Conservation (phyloP, 2,113 vertebrate species). For the Erinaceus europaeus region DNA sequence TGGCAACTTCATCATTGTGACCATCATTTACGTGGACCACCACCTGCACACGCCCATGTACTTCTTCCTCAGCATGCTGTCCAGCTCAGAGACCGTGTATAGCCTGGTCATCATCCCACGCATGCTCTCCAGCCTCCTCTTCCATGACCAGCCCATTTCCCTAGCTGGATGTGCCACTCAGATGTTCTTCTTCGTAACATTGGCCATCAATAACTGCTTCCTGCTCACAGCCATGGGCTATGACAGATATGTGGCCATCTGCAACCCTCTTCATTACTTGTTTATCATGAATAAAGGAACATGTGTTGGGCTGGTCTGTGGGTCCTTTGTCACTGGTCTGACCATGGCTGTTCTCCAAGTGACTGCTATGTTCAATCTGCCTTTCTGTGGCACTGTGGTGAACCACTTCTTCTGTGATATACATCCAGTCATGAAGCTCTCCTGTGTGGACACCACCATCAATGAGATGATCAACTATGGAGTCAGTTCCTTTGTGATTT, state of each 20-base stretch:
- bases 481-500: constrained; percentile 49
- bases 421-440: constrained; percentile 44
- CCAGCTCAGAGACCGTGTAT: constrained; percentile 41
- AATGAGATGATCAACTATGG: constrained; percentile 58
- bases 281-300: constrained; percentile 38
- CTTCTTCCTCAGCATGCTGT: constrained; percentile 58
- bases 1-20: too few relatives aligned
- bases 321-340: constrained; percentile 39
- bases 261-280: too few relatives aligned
- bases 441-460: constrained; percentile 35
- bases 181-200: constrained; percentile 55
- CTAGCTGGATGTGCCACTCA: constrained; percentile 36
- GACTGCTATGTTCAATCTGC: constrained; percentile 26
- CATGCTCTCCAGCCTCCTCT: constrained; percentile 49
- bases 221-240: too few relatives aligned
- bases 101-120: constrained; percentile 46
- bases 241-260: too few relatives aligned
- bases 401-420: constrained; percentile 63
- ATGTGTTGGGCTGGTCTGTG: neutral
- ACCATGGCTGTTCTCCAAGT: constrained; percentile 11
- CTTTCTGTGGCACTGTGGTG: constrained; percentile 39
- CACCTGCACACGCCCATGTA: constrained; percentile 55
- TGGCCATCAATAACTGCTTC: constrained; percentile 50
- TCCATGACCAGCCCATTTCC: constrained; percentile 48
- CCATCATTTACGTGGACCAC: neutral